These are phyloP conservation scores for Lordiphosa stackelbergi DNA, from an alignment of 1,140 invertebrate genomes.

Conservation along the genomic window DNA sequence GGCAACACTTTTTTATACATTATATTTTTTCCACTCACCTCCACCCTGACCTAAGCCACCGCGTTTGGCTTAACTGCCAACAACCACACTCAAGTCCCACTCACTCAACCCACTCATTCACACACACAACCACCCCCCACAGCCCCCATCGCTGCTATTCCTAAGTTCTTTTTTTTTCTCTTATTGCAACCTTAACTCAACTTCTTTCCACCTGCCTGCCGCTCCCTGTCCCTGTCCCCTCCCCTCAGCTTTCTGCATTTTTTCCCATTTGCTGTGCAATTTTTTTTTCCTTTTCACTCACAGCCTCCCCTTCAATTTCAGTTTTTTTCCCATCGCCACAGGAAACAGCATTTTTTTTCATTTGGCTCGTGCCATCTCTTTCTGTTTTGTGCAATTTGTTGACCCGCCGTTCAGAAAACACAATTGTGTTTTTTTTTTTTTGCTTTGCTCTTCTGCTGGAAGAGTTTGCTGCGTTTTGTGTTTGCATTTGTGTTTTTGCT, in stretches of 20 bases:
- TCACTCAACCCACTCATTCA: slow-evolving; percentile 16
- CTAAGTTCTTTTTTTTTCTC: slow-evolving; percentile 67
- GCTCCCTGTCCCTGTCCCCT: slow-evolving; percentile 7
- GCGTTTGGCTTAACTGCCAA: slow-evolving; percentile 64
- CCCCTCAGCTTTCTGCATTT: slow-evolving; percentile 57
- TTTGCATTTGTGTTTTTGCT: slow-evolving; percentile 46
- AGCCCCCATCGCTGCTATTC: slow-evolving; percentile 54
- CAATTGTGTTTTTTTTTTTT: slow-evolving; percentile 36
- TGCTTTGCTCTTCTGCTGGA: slow-evolving; percentile 16
- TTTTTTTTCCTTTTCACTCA: slow-evolving; percentile 24
- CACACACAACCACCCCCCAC: slow-evolving; percentile 18
- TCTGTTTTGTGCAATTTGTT: slow-evolving; percentile 43
- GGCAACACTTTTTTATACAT: slow-evolving; percentile 26
- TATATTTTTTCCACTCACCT: slow-evolving; percentile 13
- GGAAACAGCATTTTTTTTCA: slow-evolving; percentile 62
- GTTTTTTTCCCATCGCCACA: slow-evolving; percentile 50
- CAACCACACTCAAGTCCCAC: slow-evolving; percentile 30
- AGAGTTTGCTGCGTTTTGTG: slow-evolving; percentile 37
- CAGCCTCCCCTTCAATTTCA: slow-evolving; percentile 46
- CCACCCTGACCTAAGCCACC: slow-evolving; percentile 71
- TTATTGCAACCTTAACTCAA: slow-evolving; percentile 65
- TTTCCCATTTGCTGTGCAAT: slow-evolving; percentile 33
- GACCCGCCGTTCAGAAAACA: slow-evolving; percentile 62
- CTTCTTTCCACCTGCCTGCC: slow-evolving; percentile 40
- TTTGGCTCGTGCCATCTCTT: slow-evolving; percentile 46